Base-by-base conservation (phyloP, 2,113 vertebrate species). In the human (Homo sapiens) region DNA sequence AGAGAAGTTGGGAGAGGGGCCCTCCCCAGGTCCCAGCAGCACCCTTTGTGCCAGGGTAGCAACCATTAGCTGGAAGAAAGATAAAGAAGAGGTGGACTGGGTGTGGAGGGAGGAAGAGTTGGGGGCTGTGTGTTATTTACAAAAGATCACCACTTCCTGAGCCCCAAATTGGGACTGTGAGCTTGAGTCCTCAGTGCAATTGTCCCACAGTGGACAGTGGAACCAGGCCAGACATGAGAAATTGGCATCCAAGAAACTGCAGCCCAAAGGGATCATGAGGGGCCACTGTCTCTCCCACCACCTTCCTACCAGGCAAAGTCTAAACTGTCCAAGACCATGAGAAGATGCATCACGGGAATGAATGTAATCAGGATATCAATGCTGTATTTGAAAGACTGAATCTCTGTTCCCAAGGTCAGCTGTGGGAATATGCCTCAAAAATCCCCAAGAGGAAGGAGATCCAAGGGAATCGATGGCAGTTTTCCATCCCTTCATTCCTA, bases 1-100 rank as follows among this genome's bases (percentile, higher is more conserved):
- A 70, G 59, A 83, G 96, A 97, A 98, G 98, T 98, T 98, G 98
- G 97, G 98, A 98, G 97, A 97, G 96, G 96, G 97, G 97, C 94
- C 81, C 96, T 97, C 96, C 96, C 97, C 90, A 5, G 96, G 92
- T 98, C 98, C 98, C 98, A 98, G 95, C 96, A 98, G 98, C 98
- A 98, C 97, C 98, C 97, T 98, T 95, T 94, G 89, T 97, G 97
- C 97, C 98, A 93, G 96, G 97, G 96, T 98, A 95, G 96, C 96
- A 98, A 95, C 85, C 97, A 98, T 98, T 98, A 98, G 95, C 97
- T 52, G 93, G 73, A 75, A 92, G 96, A 83, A 96, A 97, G 94
- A 95, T 90, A 96, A 94, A 90, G 72, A 83, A 80, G 96, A 93
- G 32, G 35, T 27, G 5, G 25, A 57, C 7, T 18, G 73, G 23